Evolutionary conservation across 2,113 vertebrate species (phyloP).

Genomic region (Pholis gunnellus): DNA sequence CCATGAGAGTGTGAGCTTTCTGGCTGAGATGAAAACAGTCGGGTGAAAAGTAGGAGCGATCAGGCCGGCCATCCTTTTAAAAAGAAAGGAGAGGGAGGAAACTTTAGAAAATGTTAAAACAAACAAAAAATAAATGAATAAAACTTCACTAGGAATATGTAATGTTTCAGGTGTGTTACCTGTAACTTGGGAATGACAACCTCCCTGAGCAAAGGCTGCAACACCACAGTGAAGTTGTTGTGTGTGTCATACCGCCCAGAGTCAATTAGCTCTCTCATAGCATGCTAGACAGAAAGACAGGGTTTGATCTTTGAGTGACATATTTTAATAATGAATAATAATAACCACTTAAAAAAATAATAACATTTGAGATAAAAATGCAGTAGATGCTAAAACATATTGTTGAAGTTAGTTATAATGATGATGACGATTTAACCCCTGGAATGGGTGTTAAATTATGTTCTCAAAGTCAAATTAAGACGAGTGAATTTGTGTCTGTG

Average conservation of each 20-base stretch:
- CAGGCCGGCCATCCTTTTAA: slow-evolving; percentile 85
- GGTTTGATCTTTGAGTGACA: neutral
- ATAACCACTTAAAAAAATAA: neutral
- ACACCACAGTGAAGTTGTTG: slow-evolving; percentile 86
- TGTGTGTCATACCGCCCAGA: slow-evolving; percentile 83
- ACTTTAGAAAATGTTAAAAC: neutral
- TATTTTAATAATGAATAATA: neutral
- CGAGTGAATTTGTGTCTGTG: neutral
- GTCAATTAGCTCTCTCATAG: slow-evolving; percentile 81
- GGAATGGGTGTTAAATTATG: neutral
- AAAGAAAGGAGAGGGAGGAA: neutral
- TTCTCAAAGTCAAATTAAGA: neutral
- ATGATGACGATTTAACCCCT: neutral
- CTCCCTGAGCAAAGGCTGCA: slow-evolving; percentile 87
- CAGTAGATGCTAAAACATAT: neutral
- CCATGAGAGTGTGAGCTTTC: slow-evolving; percentile 90
- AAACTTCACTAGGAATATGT: neutral
- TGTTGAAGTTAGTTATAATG: neutral
- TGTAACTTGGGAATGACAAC: slow-evolving; percentile 50
- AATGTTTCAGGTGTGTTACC: slow-evolving; percentile 41
- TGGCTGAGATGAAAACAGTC: slow-evolving; percentile 93
- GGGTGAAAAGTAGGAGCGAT: slow-evolving; percentile 89
- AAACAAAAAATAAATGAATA: neutral
- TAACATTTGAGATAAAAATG: neutral
- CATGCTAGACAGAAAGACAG: slow-evolving; percentile 74